Evolutionary conservation across 1,140 invertebrate species (phyloP).

Genomic region (Oryzaephilus surinamensis): DNA sequence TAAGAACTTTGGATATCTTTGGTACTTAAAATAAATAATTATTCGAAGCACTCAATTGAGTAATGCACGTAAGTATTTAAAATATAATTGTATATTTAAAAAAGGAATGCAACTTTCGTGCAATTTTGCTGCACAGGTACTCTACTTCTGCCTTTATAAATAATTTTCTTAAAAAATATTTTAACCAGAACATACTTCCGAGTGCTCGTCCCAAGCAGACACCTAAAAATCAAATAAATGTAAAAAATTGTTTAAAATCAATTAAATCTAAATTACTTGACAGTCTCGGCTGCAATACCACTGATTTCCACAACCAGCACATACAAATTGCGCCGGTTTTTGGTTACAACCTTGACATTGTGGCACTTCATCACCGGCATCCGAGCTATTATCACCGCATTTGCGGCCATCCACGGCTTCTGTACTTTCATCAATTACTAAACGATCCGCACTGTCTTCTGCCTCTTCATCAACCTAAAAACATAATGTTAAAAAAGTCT

Average conservation of each 20-base stretch:
- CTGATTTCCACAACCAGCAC: constrained; percentile 76
- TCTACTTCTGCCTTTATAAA: constrained; percentile 8
- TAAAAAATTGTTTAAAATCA: not conserved
- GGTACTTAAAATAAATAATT: constrained; percentile 10
- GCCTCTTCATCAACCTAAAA: constrained; percentile 45
- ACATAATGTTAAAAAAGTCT: constrained; percentile 1
- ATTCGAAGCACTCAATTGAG: not conserved
- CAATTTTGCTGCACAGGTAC: constrained; percentile 1
- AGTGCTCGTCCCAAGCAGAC: constrained; percentile 73
- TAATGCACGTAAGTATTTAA: not conserved
- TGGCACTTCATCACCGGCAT: constrained; percentile 44
- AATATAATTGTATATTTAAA: not conserved
- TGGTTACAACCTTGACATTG: constrained; percentile 72
- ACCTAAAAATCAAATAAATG: constrained; percentile 45
- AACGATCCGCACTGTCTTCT: constrained; percentile 41
- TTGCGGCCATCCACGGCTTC: constrained; percentile 38
- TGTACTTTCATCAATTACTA: constrained; percentile 56
- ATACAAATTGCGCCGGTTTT: constrained; percentile 70
- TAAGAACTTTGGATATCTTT: constrained; percentile 17
- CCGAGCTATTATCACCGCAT: constrained; percentile 32
- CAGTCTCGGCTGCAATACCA: constrained; percentile 85
- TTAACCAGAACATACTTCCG: constrained; percentile 69
- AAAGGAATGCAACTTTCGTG: constrained; percentile 8
- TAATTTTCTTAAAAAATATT: constrained; percentile 8
- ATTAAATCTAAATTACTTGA: constrained; percentile 53